These are phyloP conservation scores for Trichogramma pretiosum DNA, from an alignment of 1,140 invertebrate species.

Conservation along the genomic window DNA sequence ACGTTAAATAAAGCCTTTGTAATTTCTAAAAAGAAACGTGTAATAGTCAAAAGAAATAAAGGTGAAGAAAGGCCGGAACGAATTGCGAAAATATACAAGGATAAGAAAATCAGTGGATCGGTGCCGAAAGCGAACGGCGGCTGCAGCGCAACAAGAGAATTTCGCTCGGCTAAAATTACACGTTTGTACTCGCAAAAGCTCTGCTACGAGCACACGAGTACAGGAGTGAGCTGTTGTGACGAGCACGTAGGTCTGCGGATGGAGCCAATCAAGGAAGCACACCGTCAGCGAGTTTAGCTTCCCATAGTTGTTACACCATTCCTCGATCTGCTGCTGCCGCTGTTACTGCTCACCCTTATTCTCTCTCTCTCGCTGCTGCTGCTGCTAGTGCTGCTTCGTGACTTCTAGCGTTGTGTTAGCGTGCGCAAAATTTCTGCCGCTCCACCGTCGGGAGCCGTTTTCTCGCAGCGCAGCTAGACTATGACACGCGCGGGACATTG, in stretches of 20 bases:
- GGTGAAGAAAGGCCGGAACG: no score
- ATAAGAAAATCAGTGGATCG: no score
- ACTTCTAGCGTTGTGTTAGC: constrained; percentile 2
- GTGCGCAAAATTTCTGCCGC: constrained; percentile 10
- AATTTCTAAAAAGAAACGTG: no score
- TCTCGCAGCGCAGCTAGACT: no score
- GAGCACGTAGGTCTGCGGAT: constrained; percentile 45
- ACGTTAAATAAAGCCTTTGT: no score
- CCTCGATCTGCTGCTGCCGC: constrained; percentile 10
- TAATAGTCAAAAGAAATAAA: no score
- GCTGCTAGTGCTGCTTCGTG: constrained; percentile 5
- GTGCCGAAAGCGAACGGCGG: neutral
- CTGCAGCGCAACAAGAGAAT: neutral
- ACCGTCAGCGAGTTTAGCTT: constrained; percentile 38
- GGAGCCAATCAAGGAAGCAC: constrained; percentile 43
- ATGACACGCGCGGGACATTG: constrained; percentile 9
- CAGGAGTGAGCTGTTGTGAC: constrained; percentile 39
- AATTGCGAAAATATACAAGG: no score
- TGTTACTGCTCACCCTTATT: neutral
- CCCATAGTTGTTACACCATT: constrained; percentile 14
- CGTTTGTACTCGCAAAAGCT: no score
- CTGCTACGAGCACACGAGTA: no score
- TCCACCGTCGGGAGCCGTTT: constrained; percentile 2
- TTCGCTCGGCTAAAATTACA: no score
- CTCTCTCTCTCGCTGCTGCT: constrained; percentile 8